Conservation (phyloP, 1,140 invertebrate species). For the Atta cephalotes region DNA sequence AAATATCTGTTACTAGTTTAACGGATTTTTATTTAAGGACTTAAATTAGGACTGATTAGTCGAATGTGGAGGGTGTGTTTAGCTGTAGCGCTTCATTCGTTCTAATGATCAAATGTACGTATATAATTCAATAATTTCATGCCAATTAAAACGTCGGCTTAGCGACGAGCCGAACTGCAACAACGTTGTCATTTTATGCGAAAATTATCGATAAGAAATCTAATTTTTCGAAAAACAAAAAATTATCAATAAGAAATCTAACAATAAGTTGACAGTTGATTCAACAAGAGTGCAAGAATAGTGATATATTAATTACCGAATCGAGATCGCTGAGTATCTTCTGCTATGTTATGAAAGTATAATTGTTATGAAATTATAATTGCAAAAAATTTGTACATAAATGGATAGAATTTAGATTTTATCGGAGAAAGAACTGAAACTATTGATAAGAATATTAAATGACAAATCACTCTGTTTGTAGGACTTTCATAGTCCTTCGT, state of each 20-base stretch:
- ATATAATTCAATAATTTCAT: conserved; percentile 29
- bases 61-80: conserved; percentile 11
- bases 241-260: not conserved
- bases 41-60: conserved; percentile 27
- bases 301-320: conserved; percentile 44
- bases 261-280: conserved; percentile 37
- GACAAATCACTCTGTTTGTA: conserved; percentile 43
- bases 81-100: conserved; percentile 7
- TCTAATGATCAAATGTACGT: conserved; percentile 10
- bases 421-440: not conserved
- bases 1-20: conserved; percentile 5
- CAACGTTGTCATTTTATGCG: conserved; percentile 1
- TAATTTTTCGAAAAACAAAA: not conserved
- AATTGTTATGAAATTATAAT: conserved; percentile 39
- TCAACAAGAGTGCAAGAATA: conserved; percentile 58
- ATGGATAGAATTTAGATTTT: conserved; percentile 13
- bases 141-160: conserved; percentile 12
- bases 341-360: conserved; percentile 18
- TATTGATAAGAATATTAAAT: conserved; percentile 33
- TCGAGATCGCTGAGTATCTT: conserved; percentile 38
- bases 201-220: no score
- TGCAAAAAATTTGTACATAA: conserved; percentile 30
- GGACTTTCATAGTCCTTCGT: not conserved
- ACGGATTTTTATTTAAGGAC: conserved; percentile 16
- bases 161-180: conserved; percentile 40